Evolutionary conservation across 2,797 vertebrate species (phyloP).

Genomic region (Myripristis murdjan): DNA sequence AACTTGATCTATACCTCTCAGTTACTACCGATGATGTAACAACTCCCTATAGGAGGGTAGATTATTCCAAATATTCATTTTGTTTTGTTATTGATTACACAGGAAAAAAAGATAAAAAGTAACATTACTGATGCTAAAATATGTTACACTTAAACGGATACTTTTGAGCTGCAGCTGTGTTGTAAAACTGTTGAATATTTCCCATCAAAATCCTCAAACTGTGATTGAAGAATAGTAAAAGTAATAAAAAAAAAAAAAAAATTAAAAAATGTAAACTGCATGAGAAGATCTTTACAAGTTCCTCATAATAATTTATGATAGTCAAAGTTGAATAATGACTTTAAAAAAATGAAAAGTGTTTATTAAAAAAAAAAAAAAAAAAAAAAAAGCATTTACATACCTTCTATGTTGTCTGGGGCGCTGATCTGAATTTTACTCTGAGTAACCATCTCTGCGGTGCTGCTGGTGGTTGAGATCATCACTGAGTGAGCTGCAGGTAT

Average conservation of each 20-base stretch:
- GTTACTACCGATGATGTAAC: conserved; percentile 29
- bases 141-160: no score
- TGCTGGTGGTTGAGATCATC: conserved; percentile 66
- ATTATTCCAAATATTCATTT: not conserved
- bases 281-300: not conserved
- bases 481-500: conserved; percentile 6
- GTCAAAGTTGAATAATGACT: not conserved
- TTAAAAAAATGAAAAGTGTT: no score
- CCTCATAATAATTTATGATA: not conserved
- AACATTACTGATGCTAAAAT: no score
- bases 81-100: no score
- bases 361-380: not conserved
- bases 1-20: conserved; percentile 19
- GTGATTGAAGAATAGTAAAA: no score
- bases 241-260: no score
- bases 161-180: conserved; percentile 4
- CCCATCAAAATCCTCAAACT: not conserved
- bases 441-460: conserved; percentile 72
- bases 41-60: conserved; percentile 38
- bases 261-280: no score
- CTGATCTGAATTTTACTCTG: conserved; percentile 71
- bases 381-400: conserved; percentile 55
- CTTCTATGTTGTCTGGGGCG: conserved; percentile 57
- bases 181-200: not conserved
- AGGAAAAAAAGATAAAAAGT: no score